Evolutionary conservation across 1,140 invertebrate species (phyloP).

Genomic region (Oreohelix idahoensis): DNA sequence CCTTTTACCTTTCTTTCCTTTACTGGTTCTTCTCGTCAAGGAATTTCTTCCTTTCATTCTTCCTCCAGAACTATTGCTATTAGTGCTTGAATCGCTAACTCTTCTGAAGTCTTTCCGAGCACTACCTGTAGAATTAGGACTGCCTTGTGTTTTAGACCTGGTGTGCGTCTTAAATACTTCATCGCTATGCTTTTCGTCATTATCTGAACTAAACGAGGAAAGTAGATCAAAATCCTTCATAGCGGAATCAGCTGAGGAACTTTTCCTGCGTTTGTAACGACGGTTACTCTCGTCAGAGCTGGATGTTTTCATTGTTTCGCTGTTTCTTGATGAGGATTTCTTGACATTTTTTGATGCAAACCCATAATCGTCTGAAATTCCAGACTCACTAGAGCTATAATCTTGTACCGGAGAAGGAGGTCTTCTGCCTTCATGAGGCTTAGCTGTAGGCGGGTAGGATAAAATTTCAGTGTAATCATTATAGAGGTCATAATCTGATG

Average conservation of each 20-base stretch:
- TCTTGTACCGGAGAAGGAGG: constrained; percentile 29
- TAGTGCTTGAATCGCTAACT: constrained; percentile 8
- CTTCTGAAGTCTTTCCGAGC: background rate
- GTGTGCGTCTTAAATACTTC: background rate
- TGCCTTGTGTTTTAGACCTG: background rate
- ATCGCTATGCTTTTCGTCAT: background rate
- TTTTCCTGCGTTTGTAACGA: background rate
- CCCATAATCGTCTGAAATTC: constrained; percentile 38
- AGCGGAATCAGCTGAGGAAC: constrained; percentile 45
- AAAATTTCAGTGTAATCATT: background rate
- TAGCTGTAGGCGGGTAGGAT: background rate
- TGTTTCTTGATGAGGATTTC: background rate
- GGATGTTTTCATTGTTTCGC: background rate
- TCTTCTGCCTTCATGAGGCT: constrained; percentile 1
- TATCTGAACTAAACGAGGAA: constrained; percentile 42
- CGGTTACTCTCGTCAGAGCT: constrained; percentile 9
- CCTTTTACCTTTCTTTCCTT: background rate
- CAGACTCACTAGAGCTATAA: constrained; percentile 49
- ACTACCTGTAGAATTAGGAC: background rate
- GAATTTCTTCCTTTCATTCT: background rate
- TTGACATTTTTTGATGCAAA: background rate
- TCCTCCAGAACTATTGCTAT: background rate
- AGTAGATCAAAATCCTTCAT: constrained; percentile 39
- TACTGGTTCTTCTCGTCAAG: background rate
- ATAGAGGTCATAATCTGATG: background rate